A percentile compares a stretch with the other conserved stretches of the same genome.
Evolutionary conservation across 2,888 invertebrate species (phyloP).

Genomic region (Elysia crispata): DNA sequence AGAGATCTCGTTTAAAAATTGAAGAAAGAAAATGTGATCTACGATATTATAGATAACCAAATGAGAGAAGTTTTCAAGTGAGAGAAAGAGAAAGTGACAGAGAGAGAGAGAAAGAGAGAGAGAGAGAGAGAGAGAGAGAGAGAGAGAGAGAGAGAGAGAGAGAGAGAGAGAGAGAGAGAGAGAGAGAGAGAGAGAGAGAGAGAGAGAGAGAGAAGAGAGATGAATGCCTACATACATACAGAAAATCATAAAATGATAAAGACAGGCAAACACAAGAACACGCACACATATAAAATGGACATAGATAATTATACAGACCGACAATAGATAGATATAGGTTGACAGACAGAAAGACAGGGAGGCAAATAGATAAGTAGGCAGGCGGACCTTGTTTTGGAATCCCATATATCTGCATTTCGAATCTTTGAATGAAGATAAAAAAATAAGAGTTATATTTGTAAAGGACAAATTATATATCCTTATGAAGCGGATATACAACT

Average conservation of each 20-base stretch:
- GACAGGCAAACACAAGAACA: no score
- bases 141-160: neutral
- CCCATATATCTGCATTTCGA: no score
- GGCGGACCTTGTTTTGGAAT: no score
- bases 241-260: no score
- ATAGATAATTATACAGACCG: no score
- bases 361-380: conserved; percentile 25
- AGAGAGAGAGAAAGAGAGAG: neutral
- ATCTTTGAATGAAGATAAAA: no score
- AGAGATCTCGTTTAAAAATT: neutral
- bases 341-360: conserved; percentile 40
- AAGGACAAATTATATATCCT: no score
- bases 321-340: no score
- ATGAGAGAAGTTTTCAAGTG: neutral
- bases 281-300: no score
- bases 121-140: conserved; percentile 31
- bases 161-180: neutral
- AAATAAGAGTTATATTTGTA: no score
- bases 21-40: neutral
- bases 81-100: conserved; percentile 14
- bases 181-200: neutral
- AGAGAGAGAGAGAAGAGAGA: conserved; percentile 16
- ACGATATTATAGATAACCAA: neutral
- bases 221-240: no score
- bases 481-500: no score